Evolutionary conservation across 2,113 vertebrate genomes (phyloP).

Genomic region (Sinocyclocheilus rhinocerous): DNA sequence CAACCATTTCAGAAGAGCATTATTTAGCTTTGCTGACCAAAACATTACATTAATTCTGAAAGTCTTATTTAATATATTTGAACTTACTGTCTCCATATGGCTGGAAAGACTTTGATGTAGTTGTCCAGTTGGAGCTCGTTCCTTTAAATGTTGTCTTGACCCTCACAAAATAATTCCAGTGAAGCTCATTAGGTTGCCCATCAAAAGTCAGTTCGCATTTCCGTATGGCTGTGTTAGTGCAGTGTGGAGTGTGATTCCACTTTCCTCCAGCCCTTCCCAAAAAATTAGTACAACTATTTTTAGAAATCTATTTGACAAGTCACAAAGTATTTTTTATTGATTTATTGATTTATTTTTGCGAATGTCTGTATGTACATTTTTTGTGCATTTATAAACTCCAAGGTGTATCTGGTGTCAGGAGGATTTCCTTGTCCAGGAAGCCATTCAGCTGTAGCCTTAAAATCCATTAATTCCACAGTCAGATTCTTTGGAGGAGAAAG

Average conservation of each 20-base stretch:
- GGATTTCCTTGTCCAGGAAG: slow-evolving; percentile 43
- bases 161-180: slow-evolving; percentile 44
- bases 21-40: not conserved
- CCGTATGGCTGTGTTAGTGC: slow-evolving; percentile 14
- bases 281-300: not conserved
- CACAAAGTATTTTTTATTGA: not conserved
- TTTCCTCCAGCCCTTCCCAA: not conserved
- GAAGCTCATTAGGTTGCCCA: not conserved
- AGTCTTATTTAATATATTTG: not conserved
- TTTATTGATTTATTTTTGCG: not conserved
- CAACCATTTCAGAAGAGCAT: not conserved
- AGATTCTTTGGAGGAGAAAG: slow-evolving; percentile 57
- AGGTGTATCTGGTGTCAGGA: slow-evolving; percentile 48
- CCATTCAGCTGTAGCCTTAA: slow-evolving; percentile 51
- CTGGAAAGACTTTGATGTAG: slow-evolving; percentile 38
- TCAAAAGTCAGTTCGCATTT: slow-evolving; percentile 48
- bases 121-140: slow-evolving; percentile 2
- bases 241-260: slow-evolving; percentile 38
- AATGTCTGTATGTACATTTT: slow-evolving; percentile 13
- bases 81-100: slow-evolving; percentile 56
- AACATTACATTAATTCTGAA: not conserved
- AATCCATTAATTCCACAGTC: slow-evolving; percentile 56
- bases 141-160: slow-evolving; percentile 32
- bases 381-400: slow-evolving; percentile 36
- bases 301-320: not conserved